Conservation (phyloP, 2,888 invertebrate species). For the Erebia epiphron region DNA sequence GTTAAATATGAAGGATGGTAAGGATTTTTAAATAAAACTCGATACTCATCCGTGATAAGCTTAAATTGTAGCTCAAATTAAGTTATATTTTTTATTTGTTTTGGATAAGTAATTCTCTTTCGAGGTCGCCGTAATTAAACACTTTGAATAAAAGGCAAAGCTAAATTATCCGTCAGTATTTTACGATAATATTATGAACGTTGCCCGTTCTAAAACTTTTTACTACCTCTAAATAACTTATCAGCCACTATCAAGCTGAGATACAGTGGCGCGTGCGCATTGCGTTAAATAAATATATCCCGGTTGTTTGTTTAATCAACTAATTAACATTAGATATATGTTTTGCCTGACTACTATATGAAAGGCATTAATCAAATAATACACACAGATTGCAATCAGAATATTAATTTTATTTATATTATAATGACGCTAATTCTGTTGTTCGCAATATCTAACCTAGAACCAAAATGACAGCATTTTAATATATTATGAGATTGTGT, state of each 20-base stretch:
- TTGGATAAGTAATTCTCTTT: background rate
- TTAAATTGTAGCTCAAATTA: background rate
- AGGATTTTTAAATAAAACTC: no score
- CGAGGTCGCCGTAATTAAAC: background rate
- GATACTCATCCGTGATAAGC: no score
- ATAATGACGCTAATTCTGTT: no score
- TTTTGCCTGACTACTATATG: background rate
- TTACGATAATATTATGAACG: conserved; percentile 8
- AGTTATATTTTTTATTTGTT: background rate
- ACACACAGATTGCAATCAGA: background rate
- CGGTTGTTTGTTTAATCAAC: conserved; percentile 41
- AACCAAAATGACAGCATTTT: no score
- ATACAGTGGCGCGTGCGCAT: conserved; percentile 67
- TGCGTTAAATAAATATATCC: conserved; percentile 64
- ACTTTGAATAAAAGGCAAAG: conserved; percentile 1
- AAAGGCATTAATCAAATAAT: background rate
- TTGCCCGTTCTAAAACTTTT: conserved; percentile 40
- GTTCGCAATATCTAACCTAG: no score
- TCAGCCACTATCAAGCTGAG: conserved; percentile 50
- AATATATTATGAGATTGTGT: no score
- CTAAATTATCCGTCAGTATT: background rate
- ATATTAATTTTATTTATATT: background rate
- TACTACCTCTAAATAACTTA: conserved; percentile 45
- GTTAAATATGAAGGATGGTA: no score
- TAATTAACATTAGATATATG: conserved; percentile 27